These are phyloP conservation scores for Scaptomyza pallida DNA, from an alignment of 1,140 invertebrate genomes.

Conservation along the genomic window DNA sequence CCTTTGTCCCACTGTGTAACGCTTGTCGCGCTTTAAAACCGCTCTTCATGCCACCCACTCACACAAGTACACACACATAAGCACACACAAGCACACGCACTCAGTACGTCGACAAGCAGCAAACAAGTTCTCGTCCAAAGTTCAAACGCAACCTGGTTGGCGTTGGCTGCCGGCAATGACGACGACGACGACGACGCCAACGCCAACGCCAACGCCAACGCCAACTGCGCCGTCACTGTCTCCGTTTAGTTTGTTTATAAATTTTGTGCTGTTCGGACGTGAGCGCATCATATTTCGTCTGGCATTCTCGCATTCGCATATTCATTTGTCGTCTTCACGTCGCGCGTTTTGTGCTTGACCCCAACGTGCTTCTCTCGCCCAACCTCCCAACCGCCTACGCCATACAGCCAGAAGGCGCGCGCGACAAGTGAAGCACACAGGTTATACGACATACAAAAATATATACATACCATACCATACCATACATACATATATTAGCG, in stretches of 20 bases:
- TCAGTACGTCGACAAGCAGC: constrained; percentile 6
- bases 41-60: constrained; percentile 33
- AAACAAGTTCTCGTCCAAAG: constrained; percentile 55
- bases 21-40: neutral
- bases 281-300: constrained; percentile 28
- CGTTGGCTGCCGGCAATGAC: constrained; percentile 58
- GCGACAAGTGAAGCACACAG: constrained; percentile 39
- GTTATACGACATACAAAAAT: constrained; percentile 12
- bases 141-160: constrained; percentile 55
- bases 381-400: constrained; percentile 35
- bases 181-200: constrained; percentile 17
- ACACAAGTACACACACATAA: constrained; percentile 12
- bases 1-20: constrained; percentile 30
- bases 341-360: constrained; percentile 25
- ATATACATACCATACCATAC: neutral
- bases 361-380: neutral
- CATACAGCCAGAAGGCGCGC: constrained; percentile 15
- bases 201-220: constrained; percentile 25
- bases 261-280: constrained; percentile 60
- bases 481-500: neutral
- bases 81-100: constrained; percentile 9
- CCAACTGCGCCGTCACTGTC: constrained; percentile 9
- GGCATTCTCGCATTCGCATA: constrained; percentile 16
- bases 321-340: constrained; percentile 24
- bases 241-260: constrained; percentile 67